Conservation (phyloP, 2,113 vertebrate genomes). For the Aldabrachelys gigantea region DNA sequence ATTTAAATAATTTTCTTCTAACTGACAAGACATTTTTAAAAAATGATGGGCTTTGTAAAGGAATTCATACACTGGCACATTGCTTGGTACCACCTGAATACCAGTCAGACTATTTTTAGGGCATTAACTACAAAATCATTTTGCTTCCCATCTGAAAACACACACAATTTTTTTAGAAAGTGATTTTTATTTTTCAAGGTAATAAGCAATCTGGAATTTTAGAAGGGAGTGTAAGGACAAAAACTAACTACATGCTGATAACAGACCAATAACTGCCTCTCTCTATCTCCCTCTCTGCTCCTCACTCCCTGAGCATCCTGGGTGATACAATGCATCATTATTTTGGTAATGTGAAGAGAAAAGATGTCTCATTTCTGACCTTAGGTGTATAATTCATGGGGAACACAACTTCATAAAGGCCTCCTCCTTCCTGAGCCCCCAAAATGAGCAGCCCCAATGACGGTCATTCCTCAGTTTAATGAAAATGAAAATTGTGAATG, state of each 20-base stretch:
- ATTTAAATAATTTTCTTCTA: conserved; percentile 59
- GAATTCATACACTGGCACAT: conserved; percentile 57
- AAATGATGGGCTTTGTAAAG: conserved; percentile 28
- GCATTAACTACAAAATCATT: conserved; percentile 6
- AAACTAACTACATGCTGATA: neutral
- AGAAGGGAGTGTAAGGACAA: neutral
- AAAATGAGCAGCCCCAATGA: conserved; percentile 24
- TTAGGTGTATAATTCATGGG: conserved; percentile 12
- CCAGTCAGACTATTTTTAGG: conserved; percentile 58
- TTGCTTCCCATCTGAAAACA: conserved; percentile 21
- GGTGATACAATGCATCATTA: conserved; percentile 45
- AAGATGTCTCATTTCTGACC: conserved; percentile 39
- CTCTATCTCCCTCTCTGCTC: neutral
- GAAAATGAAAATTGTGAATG: neutral
- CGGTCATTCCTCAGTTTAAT: neutral
- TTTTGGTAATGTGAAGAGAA: conserved; percentile 33
- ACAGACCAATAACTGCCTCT: neutral
- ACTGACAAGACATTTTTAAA: conserved; percentile 48
- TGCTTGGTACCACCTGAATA: conserved; percentile 46
- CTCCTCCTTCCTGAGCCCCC: neutral
- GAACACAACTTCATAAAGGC: conserved; percentile 11
- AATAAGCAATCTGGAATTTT: conserved; percentile 43
- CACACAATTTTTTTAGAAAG: conserved; percentile 33
- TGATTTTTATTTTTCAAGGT: conserved; percentile 34
- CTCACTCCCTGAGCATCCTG: neutral